Evolutionary conservation across 2,888 invertebrate species (phyloP).

Genomic region (Timema podura): DNA sequence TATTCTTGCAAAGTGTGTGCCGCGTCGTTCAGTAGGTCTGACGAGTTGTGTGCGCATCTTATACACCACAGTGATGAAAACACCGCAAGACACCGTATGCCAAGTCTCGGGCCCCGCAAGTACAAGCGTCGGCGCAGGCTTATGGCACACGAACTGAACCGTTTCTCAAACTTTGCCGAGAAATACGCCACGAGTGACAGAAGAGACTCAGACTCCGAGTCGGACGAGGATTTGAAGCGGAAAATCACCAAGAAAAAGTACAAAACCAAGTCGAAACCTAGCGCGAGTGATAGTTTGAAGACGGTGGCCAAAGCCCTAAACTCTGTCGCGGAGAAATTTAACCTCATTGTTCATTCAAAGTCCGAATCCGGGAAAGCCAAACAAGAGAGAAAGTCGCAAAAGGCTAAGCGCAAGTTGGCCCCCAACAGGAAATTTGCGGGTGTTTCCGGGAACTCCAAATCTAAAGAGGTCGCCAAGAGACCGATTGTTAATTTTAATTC

Average conservation of each 20-base stretch:
- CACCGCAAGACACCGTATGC: conserved; percentile 74
- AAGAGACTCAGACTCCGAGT: conserved; percentile 39
- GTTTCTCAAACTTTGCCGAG: conserved; percentile 40
- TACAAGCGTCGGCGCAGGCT: conserved; percentile 76
- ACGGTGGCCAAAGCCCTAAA: conserved; percentile 49
- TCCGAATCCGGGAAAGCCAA: conserved; percentile 29
- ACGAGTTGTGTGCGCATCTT: conserved; percentile 74
- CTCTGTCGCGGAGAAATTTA: conserved; percentile 48
- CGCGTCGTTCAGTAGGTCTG: conserved; percentile 63
- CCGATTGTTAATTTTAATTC: conserved; percentile 18
- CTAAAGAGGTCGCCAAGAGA: conserved; percentile 1
- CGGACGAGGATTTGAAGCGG: conserved; percentile 43
- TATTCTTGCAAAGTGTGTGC: conserved; percentile 76
- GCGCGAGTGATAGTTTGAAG: conserved; percentile 45
- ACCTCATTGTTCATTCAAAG: conserved; percentile 36
- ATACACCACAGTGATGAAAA: conserved; percentile 84
- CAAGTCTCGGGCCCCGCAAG: conserved; percentile 72
- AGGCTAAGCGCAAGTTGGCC: conserved; percentile 19
- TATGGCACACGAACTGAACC: conserved; percentile 55
- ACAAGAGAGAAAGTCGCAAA: conserved; percentile 25
- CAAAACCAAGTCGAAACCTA: conserved; percentile 38
- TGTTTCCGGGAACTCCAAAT: conserved; percentile 5
- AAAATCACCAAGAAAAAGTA: conserved; percentile 43
- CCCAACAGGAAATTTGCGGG: conserved; percentile 18
- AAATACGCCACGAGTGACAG: conserved; percentile 35